Evolutionary conservation across 2,888 invertebrate species (phyloP), one percentile per base, ranked within the genome.

Genomic region (Troilus luridus): DNA sequence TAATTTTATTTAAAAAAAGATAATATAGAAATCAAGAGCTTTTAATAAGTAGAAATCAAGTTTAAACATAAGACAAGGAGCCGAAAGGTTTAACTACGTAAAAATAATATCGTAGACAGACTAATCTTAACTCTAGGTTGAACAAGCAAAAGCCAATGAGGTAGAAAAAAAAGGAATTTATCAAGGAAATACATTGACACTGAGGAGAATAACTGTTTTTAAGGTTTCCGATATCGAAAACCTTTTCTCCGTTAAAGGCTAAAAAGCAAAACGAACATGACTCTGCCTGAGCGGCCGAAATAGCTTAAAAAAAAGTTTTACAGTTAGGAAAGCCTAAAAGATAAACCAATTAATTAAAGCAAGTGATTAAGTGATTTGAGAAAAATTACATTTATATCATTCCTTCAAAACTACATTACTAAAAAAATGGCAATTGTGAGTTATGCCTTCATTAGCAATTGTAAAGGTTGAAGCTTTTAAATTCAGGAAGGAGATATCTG

Each of bases 211-310:
- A 41, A 77, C 72, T 77, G 72, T 77, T 72, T 10, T 27, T 27
- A 77, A 77, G 72, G 72, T 77, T 77, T 77, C 72, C 72, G 72
- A 77, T 77, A 77, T 77, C 72, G 72, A 77, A 77, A 77, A 77
- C 72, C 72, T 41, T 27, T 77, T 8, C 27, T 17, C 41, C 72
- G 41, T 77, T 27, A 77, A 77, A 27, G 5, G 17, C 7, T 41
- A 17, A 19, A 77, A 77, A 77, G 17, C 17, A 24, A 77, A 77
- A 27, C 72, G 8, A 77, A 77, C 27, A 41, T 7, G 41, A 27
- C 72, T 41, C 6, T 17, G 0, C 41, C 7, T 8, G 7, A 7
- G 8, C 11, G 17, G 8, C 72, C 27, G 27, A 27, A 0, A 27
- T 67, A 72, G 27, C 0, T 27, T 67, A 12, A 27, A 77, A 77